Evolutionary conservation across 2,888 invertebrate genomes (phyloP), one percentile per base, ranked within the genome.

Genomic region (Altica lythri): DNA sequence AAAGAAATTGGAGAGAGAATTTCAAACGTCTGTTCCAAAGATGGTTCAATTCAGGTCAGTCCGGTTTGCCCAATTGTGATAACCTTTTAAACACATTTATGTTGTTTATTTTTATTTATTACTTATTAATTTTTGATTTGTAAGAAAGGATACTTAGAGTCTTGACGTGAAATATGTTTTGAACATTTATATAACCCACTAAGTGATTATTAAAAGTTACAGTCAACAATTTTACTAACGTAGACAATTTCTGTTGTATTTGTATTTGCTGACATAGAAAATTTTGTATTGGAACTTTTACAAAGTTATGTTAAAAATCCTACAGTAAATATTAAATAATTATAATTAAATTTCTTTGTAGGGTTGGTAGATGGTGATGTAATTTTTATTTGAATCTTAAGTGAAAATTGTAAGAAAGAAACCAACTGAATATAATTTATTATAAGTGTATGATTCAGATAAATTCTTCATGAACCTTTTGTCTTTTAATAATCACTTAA

Each of bases 1-100:
- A 40, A 48, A 40, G 49, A 49, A 40, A 49, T 32, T 46, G 53
- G 55, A 56, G 58, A 61, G 57, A 57, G 61, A 49, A 51, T 53
- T 49, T 32, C 18, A 55, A 38, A 56, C 45, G 57, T 57, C 55
- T 55, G 59, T 55, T 55, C 10, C 37, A 43, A 53, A 53, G 55
- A 53, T 54, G 51, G 56, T 45, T 59, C 57, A 50, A 54, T 57
- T 57, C 62, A 68, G 74, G 73, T 70, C 64, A 67, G 76, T 71
- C 67, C 66, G 76, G 75, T 75, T 75, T 76, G 76, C 75, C 76
- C 73, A 71, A 49, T 4, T 76, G 76, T 76, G 76, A 76, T 76
- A 75, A 74, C 71, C n/a, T n/a, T 72, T 64, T 60, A 34, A 47
- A 16, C 27, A 58, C 58, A 45, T 38, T n/a, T n/a, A n/a, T n/a